phyloP scores from a whole-genome alignment of 2,113 vertebrate genomes.

The Capreolus pygargus region DNA sequence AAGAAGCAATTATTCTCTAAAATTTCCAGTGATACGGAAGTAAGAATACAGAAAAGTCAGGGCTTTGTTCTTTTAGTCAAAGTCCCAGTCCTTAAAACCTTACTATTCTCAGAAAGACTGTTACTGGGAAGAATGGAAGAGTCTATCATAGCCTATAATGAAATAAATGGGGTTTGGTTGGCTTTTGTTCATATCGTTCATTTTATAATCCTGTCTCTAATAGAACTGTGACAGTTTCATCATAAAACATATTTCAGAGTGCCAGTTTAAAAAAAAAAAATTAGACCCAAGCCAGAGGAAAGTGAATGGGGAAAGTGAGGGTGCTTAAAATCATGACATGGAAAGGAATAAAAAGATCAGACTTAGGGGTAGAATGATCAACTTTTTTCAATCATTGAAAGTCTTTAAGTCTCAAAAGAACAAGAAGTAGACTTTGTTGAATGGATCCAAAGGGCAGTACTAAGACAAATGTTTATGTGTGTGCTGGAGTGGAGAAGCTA shows the following conservation, averaged over 20 bases:
- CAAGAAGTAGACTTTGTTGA: neutral
- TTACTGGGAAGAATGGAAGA: neutral
- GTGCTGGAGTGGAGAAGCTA: neutral
- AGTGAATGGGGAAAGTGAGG: neutral
- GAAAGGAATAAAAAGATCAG: neutral
- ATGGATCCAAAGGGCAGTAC: neutral
- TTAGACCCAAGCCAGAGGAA: neutral
- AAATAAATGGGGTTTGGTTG: neutral
- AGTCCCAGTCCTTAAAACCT: neutral
- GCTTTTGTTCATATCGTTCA: neutral
- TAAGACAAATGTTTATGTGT: neutral
- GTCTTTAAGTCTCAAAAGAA: neutral
- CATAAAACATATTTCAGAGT: slow-evolving; percentile 10
- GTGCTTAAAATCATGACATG: neutral
- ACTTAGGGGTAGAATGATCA: neutral
- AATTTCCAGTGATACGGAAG: neutral
- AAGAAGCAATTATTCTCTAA: neutral
- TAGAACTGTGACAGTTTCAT: neutral
- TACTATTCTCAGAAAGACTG: neutral
- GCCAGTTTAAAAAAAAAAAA: neutral
- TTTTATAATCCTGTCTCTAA: neutral
- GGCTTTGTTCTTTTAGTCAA: neutral
- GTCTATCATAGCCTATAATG: neutral
- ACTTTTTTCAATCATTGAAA: neutral
- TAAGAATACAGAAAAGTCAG: neutral